Evolutionary conservation across 2,113 vertebrate genomes (phyloP).

Genomic region (Tragelaphus buxtoni): DNA sequence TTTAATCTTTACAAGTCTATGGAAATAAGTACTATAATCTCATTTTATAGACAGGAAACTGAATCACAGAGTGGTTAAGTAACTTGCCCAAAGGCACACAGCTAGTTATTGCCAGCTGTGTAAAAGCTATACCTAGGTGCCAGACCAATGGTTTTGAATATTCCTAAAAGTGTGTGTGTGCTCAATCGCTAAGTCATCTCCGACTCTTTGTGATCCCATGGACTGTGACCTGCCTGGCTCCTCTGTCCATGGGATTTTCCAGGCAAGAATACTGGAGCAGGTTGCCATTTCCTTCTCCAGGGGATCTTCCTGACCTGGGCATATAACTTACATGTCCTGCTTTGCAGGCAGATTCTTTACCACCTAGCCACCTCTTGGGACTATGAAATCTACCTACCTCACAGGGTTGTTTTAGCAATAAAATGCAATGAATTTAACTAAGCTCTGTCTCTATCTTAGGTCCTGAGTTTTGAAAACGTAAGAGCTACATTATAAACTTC

Average conservation of each 20-base stretch:
- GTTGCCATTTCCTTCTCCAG: not conserved
- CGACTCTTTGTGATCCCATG: not conserved
- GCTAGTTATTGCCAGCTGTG: not conserved
- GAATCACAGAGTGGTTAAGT: not conserved
- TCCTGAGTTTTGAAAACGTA: not conserved
- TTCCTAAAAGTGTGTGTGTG: not conserved
- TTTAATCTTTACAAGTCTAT: not conserved
- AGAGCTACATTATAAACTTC: not conserved
- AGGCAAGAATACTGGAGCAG: not conserved
- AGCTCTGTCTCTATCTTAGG: not conserved
- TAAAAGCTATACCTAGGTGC: not conserved
- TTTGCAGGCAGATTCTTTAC: not conserved
- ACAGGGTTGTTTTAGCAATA: not conserved
- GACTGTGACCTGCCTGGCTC: not conserved
- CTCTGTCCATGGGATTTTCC: not conserved
- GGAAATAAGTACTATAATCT: not conserved
- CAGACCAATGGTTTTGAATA: not conserved
- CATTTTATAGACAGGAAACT: not conserved
- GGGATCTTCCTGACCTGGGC: not conserved
- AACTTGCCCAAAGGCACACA: not conserved
- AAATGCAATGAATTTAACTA: not conserved
- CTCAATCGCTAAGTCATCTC: fast-evolving
- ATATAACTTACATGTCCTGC: not conserved
- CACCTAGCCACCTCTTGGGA: not conserved
- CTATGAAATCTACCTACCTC: not conserved